Evolutionary conservation across 1,140 invertebrate genomes (phyloP).

Genomic region (Polypedilum vanderplanki): DNA sequence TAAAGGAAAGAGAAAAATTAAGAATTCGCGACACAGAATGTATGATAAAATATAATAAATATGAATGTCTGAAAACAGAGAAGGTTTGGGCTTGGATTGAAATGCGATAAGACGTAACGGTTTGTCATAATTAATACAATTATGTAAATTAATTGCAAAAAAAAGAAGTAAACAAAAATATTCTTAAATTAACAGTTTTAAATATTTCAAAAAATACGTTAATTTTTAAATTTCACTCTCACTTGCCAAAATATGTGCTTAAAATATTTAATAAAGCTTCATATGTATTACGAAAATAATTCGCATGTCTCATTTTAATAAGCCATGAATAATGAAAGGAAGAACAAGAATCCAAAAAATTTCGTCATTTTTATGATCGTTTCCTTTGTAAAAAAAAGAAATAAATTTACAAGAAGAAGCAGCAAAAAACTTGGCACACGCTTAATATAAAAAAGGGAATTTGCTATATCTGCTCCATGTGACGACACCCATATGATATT

Average conservation of each 20-base stretch:
- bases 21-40: slow-evolving; percentile 21
- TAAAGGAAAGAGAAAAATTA: slow-evolving; percentile 5
- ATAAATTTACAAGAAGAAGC: slow-evolving; percentile 9
- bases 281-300: background rate
- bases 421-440: background rate
- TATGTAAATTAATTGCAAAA: too few relatives aligned
- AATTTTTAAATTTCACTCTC: too few relatives aligned
- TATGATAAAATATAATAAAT: background rate
- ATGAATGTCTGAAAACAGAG: too few relatives aligned
- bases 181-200: too few relatives aligned
- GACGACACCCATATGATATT: background rate
- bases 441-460: background rate
- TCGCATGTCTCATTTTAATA: slow-evolving; percentile 18
- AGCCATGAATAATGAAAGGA: background rate
- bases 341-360: too few relatives aligned
- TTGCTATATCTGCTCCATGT: background rate
- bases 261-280: too few relatives aligned
- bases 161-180: too few relatives aligned
- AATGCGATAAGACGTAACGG: too few relatives aligned
- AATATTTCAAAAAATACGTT: too few relatives aligned
- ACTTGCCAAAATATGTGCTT: too few relatives aligned
- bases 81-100: too few relatives aligned
- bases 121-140: too few relatives aligned
- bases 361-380: background rate
- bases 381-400: background rate